Evolutionary conservation across 2,797 vertebrate species (phyloP), one percentile per base, ranked within the genome.

Genomic region (Amniataba percoides): DNA sequence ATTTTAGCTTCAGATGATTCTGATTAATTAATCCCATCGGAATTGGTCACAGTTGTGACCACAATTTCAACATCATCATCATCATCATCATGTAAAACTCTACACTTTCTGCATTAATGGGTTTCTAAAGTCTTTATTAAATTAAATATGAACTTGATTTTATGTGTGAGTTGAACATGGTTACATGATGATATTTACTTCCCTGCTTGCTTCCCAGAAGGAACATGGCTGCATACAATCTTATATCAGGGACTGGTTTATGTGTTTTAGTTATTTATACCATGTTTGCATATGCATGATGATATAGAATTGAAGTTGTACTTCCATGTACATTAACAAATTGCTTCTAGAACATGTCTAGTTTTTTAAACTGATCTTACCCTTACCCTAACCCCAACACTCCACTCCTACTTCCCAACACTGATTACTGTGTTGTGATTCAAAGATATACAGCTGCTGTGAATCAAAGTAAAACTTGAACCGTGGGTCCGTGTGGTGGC

Each of bases 1-100:
- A 31, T 42, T 74, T 59, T 23, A 61, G 53, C 57, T 59, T 56
- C 65, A 46, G 9, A 58, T 48, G 61, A 43, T 13, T 77, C 60
- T 1, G 12, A 48, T 23, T 56, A 80, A 76, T 59, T 55, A 42
- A 61, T 59, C 70, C 70, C 58, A 64, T n/a, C n/a, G n/a, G n/a
- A n/a, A n/a, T 36, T 5, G 53, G 53, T 58, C 48, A 12, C 39
- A 53, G 21, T 14, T 39, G 6, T 45, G 19, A 69, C 14, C 11
- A n/a, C 21, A 21, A 43, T 71, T 15, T 49, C 8, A 21, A n/a
- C n/a, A n/a, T n/a, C n/a, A n/a, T n/a, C n/a, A n/a, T n/a, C n/a
- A n/a, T n/a, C n/a, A n/a, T n/a, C n/a, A n/a, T n/a, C n/a, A n/a
- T 40, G 1, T 23, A 34, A 56, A 62, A 19, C 58, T 31, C 10